Conservation (phyloP, 2,888 invertebrate genomes). For the Deilephila porcellus region DNA sequence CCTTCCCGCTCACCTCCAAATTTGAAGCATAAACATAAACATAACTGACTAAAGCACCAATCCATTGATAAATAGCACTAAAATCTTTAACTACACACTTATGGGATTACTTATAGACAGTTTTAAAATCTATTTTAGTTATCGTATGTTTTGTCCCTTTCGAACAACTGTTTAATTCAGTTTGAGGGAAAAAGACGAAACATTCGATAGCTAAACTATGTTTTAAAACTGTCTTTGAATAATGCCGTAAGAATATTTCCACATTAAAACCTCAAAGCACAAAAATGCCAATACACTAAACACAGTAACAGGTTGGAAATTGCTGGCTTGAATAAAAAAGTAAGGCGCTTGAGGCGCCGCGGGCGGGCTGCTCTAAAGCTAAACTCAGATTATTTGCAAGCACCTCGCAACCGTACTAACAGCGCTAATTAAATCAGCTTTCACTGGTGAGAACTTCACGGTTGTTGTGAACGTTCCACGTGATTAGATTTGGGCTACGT, state of each 20-base stretch:
- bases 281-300: slow-evolving; percentile 13
- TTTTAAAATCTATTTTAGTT: too few relatives aligned
- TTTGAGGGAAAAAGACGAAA: too few relatives aligned
- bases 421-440: slow-evolving; percentile 61
- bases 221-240: too few relatives aligned
- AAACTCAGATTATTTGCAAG: slow-evolving; percentile 54
- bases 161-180: too few relatives aligned
- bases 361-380: slow-evolving; percentile 35
- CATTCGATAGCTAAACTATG: too few relatives aligned
- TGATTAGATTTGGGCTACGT: slow-evolving; percentile 34
- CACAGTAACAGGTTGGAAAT: slow-evolving; percentile 26
- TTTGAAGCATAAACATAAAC: too few relatives aligned
- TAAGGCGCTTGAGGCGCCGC: slow-evolving; percentile 38
- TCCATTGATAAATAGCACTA: too few relatives aligned
- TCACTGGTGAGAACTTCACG: slow-evolving; percentile 48
- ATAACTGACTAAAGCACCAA: too few relatives aligned
- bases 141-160: too few relatives aligned
- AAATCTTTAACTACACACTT: too few relatives aligned
- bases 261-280: slow-evolving; percentile 5
- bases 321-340: slow-evolving; percentile 38
- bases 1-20: too few relatives aligned
- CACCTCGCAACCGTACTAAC: slow-evolving; percentile 52
- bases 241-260: background rate
- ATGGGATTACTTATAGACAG: too few relatives aligned
- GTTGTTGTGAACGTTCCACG: slow-evolving; percentile 39